A percentile compares a stretch with the other conserved stretches of the same genome.
These are phyloP conservation scores for Enhydra lutris DNA, from an alignment of 2,113 vertebrate species.

Conservation along the genomic window DNA sequence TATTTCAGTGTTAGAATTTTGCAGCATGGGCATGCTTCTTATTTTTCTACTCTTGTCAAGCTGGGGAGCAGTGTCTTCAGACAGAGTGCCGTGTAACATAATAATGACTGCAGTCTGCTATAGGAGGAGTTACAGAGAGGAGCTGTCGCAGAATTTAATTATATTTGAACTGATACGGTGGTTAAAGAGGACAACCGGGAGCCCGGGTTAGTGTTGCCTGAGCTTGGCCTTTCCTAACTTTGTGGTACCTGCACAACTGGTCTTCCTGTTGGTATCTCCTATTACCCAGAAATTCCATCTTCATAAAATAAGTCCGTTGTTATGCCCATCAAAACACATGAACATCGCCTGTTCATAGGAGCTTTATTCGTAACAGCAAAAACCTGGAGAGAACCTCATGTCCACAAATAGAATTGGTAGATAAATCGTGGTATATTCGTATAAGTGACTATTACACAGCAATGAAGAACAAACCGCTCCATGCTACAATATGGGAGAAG, in stretches of 20 bases:
- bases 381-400: not conserved
- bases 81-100: not conserved
- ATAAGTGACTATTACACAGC: not conserved
- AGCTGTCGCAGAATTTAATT: constrained; percentile 16
- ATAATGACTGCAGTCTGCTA: not conserved
- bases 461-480: not conserved
- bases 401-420: not conserved
- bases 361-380: not conserved
- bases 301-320: not conserved
- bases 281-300: not conserved
- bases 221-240: not conserved
- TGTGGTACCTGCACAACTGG: not conserved
- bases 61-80: not conserved
- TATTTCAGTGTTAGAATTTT: constrained; percentile 54
- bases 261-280: not conserved
- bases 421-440: not conserved
- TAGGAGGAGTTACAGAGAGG: not conserved
- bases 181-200: not conserved
- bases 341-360: not conserved
- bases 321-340: not conserved
- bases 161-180: constrained; percentile 16
- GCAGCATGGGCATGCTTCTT: not conserved
- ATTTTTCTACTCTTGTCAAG: constrained; percentile 24
- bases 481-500: not conserved
- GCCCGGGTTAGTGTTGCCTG: not conserved